phyloP scores from a whole-genome alignment of 2,113 vertebrate species.

The Falco punctatus region DNA sequence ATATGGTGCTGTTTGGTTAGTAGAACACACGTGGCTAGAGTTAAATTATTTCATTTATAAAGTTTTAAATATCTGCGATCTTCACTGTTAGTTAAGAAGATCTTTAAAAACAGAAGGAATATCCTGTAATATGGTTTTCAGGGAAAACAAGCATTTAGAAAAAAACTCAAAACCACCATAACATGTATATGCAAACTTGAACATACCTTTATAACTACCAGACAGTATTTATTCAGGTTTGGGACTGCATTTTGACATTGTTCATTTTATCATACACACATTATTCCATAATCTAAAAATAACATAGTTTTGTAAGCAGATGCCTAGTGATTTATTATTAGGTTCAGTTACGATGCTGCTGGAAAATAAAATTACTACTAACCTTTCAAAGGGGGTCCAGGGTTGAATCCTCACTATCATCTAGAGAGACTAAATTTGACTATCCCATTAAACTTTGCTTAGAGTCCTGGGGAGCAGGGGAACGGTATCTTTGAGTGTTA shows the following conservation, averaged over 20 bases:
- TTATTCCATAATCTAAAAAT: background rate
- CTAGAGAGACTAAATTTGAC: background rate
- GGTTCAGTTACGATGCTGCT: background rate
- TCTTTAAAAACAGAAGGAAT: background rate
- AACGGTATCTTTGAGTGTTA: background rate
- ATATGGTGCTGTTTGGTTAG: background rate
- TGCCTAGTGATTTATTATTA: background rate
- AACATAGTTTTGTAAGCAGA: background rate
- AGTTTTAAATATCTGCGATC: background rate
- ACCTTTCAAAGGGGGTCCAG: background rate
- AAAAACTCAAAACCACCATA: too few relatives aligned
- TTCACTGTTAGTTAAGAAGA: background rate
- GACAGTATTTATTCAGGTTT: background rate
- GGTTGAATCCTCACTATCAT: background rate
- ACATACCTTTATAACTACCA: background rate
- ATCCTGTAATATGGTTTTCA: background rate
- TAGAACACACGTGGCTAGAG: background rate
- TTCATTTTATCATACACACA: background rate
- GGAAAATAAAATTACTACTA: background rate
- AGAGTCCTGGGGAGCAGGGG: too few relatives aligned
- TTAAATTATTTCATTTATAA: background rate
- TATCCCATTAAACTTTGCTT: background rate
- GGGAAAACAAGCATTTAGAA: background rate
- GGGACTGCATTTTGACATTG: background rate
- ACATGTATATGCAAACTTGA: background rate